A percentile compares a stretch with the other conserved stretches of the same genome.
Evolutionary conservation across 2,797 vertebrate species (phyloP).

Genomic region (Buceros bicornis): DNA sequence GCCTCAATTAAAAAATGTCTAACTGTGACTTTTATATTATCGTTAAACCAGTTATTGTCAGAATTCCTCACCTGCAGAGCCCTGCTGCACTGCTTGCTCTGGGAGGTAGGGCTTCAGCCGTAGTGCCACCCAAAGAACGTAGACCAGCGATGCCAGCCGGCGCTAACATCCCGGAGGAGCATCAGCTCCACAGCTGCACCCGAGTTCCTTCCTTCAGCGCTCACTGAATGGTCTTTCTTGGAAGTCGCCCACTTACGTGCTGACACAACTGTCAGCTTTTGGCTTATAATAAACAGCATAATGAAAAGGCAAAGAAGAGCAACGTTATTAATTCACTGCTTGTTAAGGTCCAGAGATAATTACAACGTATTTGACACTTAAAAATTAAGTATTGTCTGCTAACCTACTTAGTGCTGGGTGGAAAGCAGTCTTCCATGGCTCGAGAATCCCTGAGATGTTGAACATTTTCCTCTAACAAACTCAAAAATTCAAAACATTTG

Average conservation of each 20-base stretch:
- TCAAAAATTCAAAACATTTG: conserved; percentile 69
- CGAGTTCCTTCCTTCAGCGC: not conserved
- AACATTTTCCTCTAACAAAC: conserved; percentile 60
- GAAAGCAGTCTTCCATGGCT: conserved; percentile 32
- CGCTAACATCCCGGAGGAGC: not conserved
- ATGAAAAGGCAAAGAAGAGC: not conserved
- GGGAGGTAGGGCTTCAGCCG: not conserved
- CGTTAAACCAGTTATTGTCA: not conserved
- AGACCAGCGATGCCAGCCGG: not conserved
- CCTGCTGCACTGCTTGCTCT: not conserved
- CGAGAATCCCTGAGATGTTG: conserved; percentile 64
- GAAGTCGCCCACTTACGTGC: not conserved
- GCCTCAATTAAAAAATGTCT: not conserved
- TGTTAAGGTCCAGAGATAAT: not conserved
- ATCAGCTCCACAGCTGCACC: not conserved
- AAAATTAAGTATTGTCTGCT: not conserved
- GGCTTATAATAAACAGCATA: not conserved
- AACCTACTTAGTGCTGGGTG: not conserved
- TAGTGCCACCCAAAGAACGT: not conserved
- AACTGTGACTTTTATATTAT: not conserved
- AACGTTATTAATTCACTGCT: not conserved
- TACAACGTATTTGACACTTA: not conserved
- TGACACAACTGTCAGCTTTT: not conserved
- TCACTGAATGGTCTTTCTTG: not conserved
- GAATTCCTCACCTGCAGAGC: not conserved